phyloP scores from a whole-genome alignment of 2,797 vertebrate species.

The Amphiprion clarkii region DNA sequence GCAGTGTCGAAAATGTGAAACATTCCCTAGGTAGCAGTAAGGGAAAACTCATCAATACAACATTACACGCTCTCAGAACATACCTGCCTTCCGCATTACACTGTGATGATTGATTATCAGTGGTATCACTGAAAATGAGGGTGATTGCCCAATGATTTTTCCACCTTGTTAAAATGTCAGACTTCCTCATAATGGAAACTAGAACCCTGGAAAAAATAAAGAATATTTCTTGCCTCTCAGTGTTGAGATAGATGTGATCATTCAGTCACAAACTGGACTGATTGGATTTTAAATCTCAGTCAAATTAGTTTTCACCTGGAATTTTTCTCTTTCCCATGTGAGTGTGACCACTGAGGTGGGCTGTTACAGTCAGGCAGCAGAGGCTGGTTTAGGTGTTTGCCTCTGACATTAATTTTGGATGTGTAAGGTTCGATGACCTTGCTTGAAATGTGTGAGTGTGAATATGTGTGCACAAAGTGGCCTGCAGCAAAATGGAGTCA shows the following conservation, averaged over 20 bases:
- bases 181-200: slow-evolving; percentile 2
- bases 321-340: neutral
- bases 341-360: neutral
- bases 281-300: slow-evolving; percentile 26
- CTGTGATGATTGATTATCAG: slow-evolving; percentile 49
- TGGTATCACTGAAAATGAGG: slow-evolving; percentile 1
- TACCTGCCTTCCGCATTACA: slow-evolving; percentile 11
- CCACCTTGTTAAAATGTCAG: slow-evolving; percentile 10
- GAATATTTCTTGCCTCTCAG: neutral
- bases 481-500: slow-evolving; percentile 48
- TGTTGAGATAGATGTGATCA: slow-evolving; percentile 4
- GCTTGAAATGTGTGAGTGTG: neutral
- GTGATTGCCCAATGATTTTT: slow-evolving; percentile 27
- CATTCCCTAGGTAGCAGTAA: neutral
- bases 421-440: slow-evolving; percentile 41
- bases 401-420: slow-evolving; percentile 31
- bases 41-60: slow-evolving; percentile 41
- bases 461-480: slow-evolving; percentile 8
- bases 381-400: slow-evolving; percentile 11
- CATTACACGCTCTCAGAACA: slow-evolving; percentile 21
- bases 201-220: neutral
- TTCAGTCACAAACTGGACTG: slow-evolving; percentile 29
- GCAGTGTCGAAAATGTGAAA: slow-evolving; percentile 19
- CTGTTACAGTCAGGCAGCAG: neutral
- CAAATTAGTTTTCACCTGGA: neutral